These are phyloP conservation scores for Teleiodes luculella DNA, from an alignment of 2,888 invertebrate genomes.

Conservation along the genomic window DNA sequence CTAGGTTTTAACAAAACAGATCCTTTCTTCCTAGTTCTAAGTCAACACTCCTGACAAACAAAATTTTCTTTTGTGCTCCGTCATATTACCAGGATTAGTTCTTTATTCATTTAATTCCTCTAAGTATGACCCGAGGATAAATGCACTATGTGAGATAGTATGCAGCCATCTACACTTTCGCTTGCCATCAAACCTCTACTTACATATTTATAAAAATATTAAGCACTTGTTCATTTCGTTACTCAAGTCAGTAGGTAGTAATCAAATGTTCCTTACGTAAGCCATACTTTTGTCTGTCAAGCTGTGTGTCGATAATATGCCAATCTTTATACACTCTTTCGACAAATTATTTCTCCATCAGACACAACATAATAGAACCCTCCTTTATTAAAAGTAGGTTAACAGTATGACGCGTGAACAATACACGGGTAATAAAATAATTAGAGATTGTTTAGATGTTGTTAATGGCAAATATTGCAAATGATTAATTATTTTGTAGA, in stretches of 20 bases:
- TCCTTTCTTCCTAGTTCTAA: too few relatives aligned
- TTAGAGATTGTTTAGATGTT: not conserved
- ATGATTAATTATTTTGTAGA: not conserved
- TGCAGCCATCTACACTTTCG: too few relatives aligned
- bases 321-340: not conserved
- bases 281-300: not conserved
- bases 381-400: conserved; percentile 3
- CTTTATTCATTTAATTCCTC: too few relatives aligned
- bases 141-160: too few relatives aligned
- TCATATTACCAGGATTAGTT: too few relatives aligned
- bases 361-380: not conserved
- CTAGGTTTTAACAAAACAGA: too few relatives aligned
- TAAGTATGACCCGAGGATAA: too few relatives aligned
- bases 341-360: not conserved
- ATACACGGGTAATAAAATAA: not conserved
- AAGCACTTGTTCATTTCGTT: not conserved
- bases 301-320: not conserved
- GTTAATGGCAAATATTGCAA: not conserved
- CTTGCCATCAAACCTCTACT: not conserved
- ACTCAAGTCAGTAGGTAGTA: not conserved
- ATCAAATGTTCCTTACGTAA: not conserved
- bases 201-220: not conserved
- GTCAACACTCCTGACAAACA: too few relatives aligned
- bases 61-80: too few relatives aligned
- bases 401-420: not conserved